These are phyloP conservation scores for Gallinago paraguaiae DNA, from an alignment of 2,113 vertebrate genomes.

Conservation along the genomic window DNA sequence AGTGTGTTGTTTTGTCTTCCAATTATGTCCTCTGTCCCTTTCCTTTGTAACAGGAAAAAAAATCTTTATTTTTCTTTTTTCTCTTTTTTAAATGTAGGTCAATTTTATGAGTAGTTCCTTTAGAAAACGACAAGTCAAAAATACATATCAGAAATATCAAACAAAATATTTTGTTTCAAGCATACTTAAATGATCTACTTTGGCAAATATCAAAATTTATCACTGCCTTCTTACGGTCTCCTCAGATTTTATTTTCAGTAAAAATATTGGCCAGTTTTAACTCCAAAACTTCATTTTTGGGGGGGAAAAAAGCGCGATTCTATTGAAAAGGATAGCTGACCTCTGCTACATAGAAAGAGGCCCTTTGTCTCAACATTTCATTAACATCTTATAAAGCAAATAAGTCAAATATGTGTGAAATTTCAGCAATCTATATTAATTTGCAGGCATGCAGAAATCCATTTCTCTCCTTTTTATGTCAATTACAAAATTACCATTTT, in stretches of 20 bases:
- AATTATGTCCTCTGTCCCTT: neutral
- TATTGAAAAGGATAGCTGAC: neutral
- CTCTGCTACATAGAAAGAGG: neutral
- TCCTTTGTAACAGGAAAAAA: neutral
- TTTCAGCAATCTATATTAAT: conserved; percentile 15
- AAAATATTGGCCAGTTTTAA: neutral
- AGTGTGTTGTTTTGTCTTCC: neutral
- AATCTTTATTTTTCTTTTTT: neutral
- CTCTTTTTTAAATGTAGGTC: neutral
- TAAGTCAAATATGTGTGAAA: neutral
- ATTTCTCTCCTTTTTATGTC: conserved; percentile 16
- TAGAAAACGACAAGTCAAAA: conserved; percentile 16
- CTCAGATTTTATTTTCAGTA: neutral
- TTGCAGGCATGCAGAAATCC: neutral
- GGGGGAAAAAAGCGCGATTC: neutral
- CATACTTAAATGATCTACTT: neutral
- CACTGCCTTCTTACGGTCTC: neutral
- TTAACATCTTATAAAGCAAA: conserved; percentile 1
- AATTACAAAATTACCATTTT: conserved; percentile 46
- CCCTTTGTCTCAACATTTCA: neutral
- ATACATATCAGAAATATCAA: neutral
- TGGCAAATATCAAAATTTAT: neutral
- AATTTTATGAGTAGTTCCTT: neutral
- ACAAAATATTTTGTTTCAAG: neutral
- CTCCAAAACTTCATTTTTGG: neutral